A percentile compares a stretch with the other conserved stretches of the same genome.
Conservation (phyloP, 64 coral and sea anemone species). For the Anthopleura sola region DNA sequence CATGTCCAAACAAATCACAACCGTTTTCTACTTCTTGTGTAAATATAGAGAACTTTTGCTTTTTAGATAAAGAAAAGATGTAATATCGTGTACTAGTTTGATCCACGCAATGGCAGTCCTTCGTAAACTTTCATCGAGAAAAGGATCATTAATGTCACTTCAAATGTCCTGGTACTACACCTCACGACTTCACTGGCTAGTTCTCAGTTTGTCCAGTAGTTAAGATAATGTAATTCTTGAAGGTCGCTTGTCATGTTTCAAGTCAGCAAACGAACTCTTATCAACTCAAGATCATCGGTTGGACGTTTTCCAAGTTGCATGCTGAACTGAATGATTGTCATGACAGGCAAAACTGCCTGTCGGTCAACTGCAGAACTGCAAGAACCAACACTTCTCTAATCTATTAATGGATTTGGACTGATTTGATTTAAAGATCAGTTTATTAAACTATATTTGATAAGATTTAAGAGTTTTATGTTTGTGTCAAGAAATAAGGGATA, state of each 20-base stretch:
- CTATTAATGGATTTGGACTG: not conserved
- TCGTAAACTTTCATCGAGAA: not conserved
- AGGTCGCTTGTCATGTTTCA: not conserved
- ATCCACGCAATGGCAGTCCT: not conserved
- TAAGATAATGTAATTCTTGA: not conserved
- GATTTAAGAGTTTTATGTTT: too few species aligned
- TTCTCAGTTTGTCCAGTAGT: not conserved
- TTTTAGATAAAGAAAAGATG: constrained; percentile 3
- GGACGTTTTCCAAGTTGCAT: not conserved
- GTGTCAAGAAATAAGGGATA: too few species aligned
- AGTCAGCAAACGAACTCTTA: not conserved
- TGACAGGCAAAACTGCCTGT: not conserved
- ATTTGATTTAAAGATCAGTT: not conserved
- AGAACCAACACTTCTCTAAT: not conserved
- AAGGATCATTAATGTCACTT: not conserved
- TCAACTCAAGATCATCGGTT: not conserved
- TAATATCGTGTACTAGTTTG: too few species aligned
- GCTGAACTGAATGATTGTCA: not conserved
- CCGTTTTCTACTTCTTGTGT: not conserved
- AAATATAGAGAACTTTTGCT: not conserved
- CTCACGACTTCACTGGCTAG: not conserved
- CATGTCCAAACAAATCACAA: constrained; percentile 9
- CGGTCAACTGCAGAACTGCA: not conserved
- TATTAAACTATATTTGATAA: too few species aligned
- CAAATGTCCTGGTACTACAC: too few species aligned